Conservation (phyloP, 1,140 invertebrate genomes). For the Drosophila sp. region DNA sequence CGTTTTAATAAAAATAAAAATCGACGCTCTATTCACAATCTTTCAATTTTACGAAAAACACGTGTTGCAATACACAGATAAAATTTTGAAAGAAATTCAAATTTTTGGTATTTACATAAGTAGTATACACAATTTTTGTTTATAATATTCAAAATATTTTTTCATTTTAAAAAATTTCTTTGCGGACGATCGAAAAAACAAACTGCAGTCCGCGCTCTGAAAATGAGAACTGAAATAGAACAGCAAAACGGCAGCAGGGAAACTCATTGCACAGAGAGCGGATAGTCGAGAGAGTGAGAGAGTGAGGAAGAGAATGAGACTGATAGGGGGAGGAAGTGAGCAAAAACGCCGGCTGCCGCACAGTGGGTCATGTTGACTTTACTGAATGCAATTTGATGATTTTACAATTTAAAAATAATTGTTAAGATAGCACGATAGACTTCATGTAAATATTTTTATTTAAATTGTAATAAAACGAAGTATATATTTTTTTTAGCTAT, state of each 20-base stretch:
- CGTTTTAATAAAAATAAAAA: slow-evolving; percentile 12
- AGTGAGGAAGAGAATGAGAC: neutral
- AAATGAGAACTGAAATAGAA: slow-evolving; percentile 53
- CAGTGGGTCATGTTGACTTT: slow-evolving; percentile 9
- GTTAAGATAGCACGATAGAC: too few species aligned
- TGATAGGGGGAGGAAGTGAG: slow-evolving; percentile 7
- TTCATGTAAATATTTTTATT: too few species aligned
- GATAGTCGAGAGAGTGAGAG: neutral
- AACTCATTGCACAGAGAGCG: slow-evolving; percentile 38
- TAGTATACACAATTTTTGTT: slow-evolving; percentile 11
- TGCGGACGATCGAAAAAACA: slow-evolving; percentile 37
- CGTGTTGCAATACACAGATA: slow-evolving; percentile 26
- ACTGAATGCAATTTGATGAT: neutral
- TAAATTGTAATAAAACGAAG: neutral
- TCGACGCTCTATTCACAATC: slow-evolving; percentile 1
- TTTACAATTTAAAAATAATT: neutral
- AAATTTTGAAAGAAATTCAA: slow-evolving; percentile 6
- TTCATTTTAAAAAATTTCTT: slow-evolving; percentile 12
- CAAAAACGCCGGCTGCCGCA: slow-evolving; percentile 37
- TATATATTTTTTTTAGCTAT: neutral
- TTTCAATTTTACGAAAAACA: slow-evolving; percentile 13
- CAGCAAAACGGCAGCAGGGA: slow-evolving; percentile 48
- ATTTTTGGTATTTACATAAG: neutral
- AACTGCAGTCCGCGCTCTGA: slow-evolving; percentile 53
- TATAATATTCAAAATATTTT: slow-evolving; percentile 6